Evolutionary conservation across 2,113 vertebrate genomes (phyloP), one percentile per base, ranked within the genome.

Genomic region (Danionella cerebrum): DNA sequence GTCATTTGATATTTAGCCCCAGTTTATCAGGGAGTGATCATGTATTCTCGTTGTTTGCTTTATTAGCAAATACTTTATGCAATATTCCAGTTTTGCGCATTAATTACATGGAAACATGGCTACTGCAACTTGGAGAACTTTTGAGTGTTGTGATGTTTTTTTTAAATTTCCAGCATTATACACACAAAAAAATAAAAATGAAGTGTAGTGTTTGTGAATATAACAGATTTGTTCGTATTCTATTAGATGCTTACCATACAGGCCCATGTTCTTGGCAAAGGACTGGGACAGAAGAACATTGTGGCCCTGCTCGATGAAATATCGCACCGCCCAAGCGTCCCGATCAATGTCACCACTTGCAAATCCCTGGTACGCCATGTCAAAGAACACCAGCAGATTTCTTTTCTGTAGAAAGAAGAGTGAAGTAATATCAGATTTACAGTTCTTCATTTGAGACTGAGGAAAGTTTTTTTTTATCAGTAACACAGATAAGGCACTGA

Each of bases 341-440:
- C 88, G 87, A 75, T 98, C 84, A 5, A 92, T 94, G 75, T 99
- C 95, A 4, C 96, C 96, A 0, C 96, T 99, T 60, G 96, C 96
- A 55, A 99, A 99, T 72, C 96, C 96, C 84, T 99, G 96, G 73
- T 99, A 99, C 19, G 96, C 96, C 96, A 99, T 99, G 85, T 99
- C 96, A 6, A 99, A 99, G 81, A 94, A 99, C 4, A 87, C 89
- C 0, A 97, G 90, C 68, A 98, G 91, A 51, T 95, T 93, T 73
- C 85, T 92, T 89, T 97, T 93, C 96, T 98, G 84, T 19, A 53
- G n/a, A 50, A 29, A 25, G 24, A 1, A 45, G 51, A 47, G 7
- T 16, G 8, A 44, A 35, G 6, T 51, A 1, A 14, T 5, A 21
- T 33, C 2, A 39, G 1, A 52, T 2, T 3, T 11, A 55, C 4